Base-by-base conservation (phyloP, 2,888 invertebrate genomes). In the Steinernema carpocapsae region DNA sequence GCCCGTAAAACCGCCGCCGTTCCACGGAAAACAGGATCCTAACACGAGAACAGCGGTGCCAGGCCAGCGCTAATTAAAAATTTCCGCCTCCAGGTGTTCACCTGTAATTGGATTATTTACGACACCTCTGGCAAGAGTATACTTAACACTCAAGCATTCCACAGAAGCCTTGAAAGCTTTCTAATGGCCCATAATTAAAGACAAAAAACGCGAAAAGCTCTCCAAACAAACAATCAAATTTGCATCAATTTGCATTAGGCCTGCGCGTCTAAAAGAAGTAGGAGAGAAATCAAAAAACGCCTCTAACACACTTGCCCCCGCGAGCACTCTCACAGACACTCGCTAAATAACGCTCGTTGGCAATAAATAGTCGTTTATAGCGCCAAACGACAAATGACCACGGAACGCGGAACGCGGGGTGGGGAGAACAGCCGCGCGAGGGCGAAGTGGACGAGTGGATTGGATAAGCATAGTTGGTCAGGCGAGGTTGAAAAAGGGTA, bases 291-390 rank as follows among this genome's bases (percentile, higher is more conserved):
- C 48, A 48, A 48, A 56, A 56, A 56, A 26, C 56, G 26, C n/a
- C 56, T 56, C 22, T 19, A 7, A 56, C 26, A 24, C 17, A n/a
- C n/a, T n/a, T n/a, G n/a, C n/a, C n/a, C n/a, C 56, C 43, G 43
- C 43, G 43, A 12, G 56, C 26, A 56, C 26, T 19, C 51, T 10
- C 51, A 19, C 51, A 19, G 19, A 56, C 26, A 56, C 56, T 56
- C 56, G 26, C 56, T 56, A 56, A 26, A 22, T 43, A 7, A 12
- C 56, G 56, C 56, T 26, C 26, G 56, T 14, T 56, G 56, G 56
- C 56, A 56, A 56, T 56, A 56, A 56, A 56, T 56, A 24, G 56
- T 56, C 56, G 51, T 51, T 51, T 51, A 51, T 51, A 51, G 51
- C 51, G 51, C 51, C 51, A 51, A 51, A 51, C 51, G 56, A 56